A percentile compares a stretch with the other conserved stretches of the same genome.
Evolutionary conservation across 2,888 invertebrate species (phyloP).

Genomic region (Calephelis perditalis): DNA sequence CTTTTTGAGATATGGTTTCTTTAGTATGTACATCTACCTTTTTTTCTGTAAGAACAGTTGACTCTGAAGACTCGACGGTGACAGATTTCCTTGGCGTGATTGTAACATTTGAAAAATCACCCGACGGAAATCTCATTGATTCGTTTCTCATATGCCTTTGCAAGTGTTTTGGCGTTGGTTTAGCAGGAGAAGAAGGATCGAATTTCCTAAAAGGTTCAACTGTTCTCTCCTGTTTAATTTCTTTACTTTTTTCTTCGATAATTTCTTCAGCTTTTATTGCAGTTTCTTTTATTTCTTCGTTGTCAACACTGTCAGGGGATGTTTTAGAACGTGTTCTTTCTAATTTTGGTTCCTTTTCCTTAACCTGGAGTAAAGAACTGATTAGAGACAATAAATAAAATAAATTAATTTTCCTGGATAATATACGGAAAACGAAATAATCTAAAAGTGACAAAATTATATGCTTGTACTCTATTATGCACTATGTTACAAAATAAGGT

Average conservation of each 20-base stretch:
- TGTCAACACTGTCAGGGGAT: conserved; percentile 55
- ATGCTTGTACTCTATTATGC: no score
- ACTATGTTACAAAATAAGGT: no score
- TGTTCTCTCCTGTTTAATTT: conserved; percentile 53
- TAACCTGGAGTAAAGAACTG: conserved; percentile 38
- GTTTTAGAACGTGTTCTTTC: conserved; percentile 61
- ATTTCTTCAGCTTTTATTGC: conserved; percentile 40
- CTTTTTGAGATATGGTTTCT: conserved; percentile 66
- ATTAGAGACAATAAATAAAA: not conserved
- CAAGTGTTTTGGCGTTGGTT: conserved; percentile 73
- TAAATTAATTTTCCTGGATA: no score
- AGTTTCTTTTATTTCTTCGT: conserved; percentile 51
- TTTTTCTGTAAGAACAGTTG: conserved; percentile 45
- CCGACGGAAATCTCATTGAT: conserved; percentile 74
- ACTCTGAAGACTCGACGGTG: conserved; percentile 66
- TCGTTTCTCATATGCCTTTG: conserved; percentile 75
- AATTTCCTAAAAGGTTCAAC: conserved; percentile 65
- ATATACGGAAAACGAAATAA: no score
- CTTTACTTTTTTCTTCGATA: conserved; percentile 48
- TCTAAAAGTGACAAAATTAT: no score
- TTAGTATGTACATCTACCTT: conserved; percentile 50
- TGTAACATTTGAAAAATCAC: conserved; percentile 72
- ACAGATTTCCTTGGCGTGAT: conserved; percentile 65
- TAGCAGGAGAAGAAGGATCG: conserved; percentile 66
- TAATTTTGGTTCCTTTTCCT: conserved; percentile 59